A percentile compares a stretch with the other conserved stretches of the same genome.
phyloP scores from a whole-genome alignment of 53 echinoderm and acorn worm genomes.

The Holothuria scabra region DNA sequence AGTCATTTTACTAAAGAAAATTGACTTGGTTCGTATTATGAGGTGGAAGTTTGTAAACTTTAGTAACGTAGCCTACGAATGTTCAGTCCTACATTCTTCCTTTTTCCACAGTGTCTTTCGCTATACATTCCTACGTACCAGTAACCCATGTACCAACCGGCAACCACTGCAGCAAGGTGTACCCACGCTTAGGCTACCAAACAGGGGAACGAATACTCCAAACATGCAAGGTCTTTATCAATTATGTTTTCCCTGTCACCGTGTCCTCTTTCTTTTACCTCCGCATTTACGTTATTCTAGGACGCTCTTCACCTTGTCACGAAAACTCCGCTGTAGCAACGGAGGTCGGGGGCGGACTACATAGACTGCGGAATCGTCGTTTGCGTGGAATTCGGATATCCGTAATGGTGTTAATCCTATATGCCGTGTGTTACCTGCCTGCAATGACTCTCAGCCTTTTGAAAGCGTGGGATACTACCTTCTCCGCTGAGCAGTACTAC shows the following conservation, averaged over 20 bases:
- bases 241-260: conserved; percentile 18
- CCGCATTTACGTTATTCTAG: background rate
- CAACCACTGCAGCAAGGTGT: background rate
- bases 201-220: background rate
- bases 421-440: conserved; percentile 4
- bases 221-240: background rate
- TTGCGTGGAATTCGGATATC: conserved; percentile 14
- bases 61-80: too few species aligned
- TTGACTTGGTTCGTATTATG: too few species aligned
- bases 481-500: background rate
- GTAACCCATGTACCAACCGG: background rate
- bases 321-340: background rate
- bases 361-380: conserved; percentile 18
- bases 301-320: background rate
- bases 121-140: background rate
- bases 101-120: conserved; percentile 1
- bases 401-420: background rate
- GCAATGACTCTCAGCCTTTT: background rate
- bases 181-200: background rate
- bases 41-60: too few species aligned
- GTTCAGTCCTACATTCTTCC: background rate
- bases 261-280: conserved; percentile 11
- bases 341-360: background rate
- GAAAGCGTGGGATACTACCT: conserved; percentile 10
- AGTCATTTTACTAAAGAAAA: too few species aligned